Conservation (phyloP, 2,888 invertebrate genomes). For the Lasius fuliginosus region DNA sequence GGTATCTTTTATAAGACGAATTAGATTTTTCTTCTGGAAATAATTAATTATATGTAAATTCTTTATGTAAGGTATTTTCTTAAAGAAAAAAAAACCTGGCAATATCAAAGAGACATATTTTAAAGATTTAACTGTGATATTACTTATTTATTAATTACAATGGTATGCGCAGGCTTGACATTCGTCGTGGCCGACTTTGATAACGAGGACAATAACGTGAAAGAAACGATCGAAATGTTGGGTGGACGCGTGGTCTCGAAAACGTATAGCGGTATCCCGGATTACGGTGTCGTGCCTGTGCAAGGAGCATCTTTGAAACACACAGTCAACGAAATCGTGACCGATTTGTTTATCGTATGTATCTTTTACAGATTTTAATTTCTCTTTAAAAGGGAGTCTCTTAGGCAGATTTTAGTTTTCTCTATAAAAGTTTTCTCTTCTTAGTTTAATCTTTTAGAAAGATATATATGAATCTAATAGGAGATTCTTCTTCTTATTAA, state of each 20-base stretch:
- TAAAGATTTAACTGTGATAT: neutral
- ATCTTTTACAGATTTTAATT: neutral
- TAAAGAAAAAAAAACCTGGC: neutral
- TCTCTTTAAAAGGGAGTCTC: neutral
- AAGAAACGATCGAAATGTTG: slow-evolving; percentile 87
- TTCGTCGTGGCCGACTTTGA: slow-evolving; percentile 86
- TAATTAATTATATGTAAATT: neutral
- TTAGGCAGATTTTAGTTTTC: no score
- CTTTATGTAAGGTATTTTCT: neutral
- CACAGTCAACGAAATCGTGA: slow-evolving; percentile 89
- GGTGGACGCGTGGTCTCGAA: slow-evolving; percentile 87
- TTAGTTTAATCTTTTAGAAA: neutral
- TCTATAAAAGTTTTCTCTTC: neutral
- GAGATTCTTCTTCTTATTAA: neutral
- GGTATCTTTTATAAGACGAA: neutral
- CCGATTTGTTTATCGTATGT: slow-evolving; percentile 91
- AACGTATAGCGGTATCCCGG: slow-evolving; percentile 88
- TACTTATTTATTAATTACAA: neutral
- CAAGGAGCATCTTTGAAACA: slow-evolving; percentile 86
- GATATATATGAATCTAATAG: neutral
- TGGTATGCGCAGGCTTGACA: slow-evolving; percentile 77
- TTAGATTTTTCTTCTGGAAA: neutral
- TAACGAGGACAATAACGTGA: slow-evolving; percentile 85
- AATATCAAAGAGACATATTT: neutral
- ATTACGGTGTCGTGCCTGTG: slow-evolving; percentile 90